These are phyloP conservation scores for Lottia scabra DNA, from an alignment of 2,888 invertebrate species.

Conservation along the genomic window DNA sequence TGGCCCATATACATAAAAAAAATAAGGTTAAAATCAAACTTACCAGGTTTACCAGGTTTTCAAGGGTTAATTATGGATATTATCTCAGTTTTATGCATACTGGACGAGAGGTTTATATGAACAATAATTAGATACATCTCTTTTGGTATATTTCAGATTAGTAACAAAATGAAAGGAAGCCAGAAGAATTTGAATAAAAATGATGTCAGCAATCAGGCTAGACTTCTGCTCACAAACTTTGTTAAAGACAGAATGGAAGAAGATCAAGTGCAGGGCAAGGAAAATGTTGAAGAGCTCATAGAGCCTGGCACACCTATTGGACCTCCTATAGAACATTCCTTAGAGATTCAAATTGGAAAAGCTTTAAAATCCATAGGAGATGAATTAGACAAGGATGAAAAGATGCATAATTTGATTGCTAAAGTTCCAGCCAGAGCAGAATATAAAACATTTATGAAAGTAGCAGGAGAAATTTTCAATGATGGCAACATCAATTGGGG, in stretches of 20 bases:
- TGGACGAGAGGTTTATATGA: no score
- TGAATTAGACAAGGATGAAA: conserved; percentile 64
- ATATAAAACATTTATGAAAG: conserved; percentile 59
- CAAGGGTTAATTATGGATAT: no score
- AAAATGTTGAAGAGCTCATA: conserved; percentile 51
- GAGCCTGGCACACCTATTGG: conserved; percentile 65
- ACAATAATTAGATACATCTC: no score
- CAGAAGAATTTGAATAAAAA: conserved; percentile 39
- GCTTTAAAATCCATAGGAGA: conserved; percentile 65
- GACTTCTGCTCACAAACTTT: conserved; percentile 60
- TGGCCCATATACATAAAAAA: no score
- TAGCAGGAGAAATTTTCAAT: conserved; percentile 62
- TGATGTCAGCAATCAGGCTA: conserved; percentile 65
- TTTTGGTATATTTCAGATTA: no score
- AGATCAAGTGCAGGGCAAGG: conserved; percentile 47
- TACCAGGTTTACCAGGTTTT: no score
- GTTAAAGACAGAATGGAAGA: conserved; percentile 59
- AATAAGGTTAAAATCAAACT: no score
- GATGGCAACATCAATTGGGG: conserved; percentile 68
- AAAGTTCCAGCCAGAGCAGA: conserved; percentile 60
- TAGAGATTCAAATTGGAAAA: conserved; percentile 55
- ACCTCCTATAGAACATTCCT: conserved; percentile 60
- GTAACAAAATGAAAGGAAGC: no score
- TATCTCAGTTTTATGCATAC: no score
- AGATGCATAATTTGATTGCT: conserved; percentile 58